A percentile compares a stretch with the other conserved stretches of the same genome.
Evolutionary conservation across 2,113 vertebrate species (phyloP).

Genomic region (Nesoenas mayeri): DNA sequence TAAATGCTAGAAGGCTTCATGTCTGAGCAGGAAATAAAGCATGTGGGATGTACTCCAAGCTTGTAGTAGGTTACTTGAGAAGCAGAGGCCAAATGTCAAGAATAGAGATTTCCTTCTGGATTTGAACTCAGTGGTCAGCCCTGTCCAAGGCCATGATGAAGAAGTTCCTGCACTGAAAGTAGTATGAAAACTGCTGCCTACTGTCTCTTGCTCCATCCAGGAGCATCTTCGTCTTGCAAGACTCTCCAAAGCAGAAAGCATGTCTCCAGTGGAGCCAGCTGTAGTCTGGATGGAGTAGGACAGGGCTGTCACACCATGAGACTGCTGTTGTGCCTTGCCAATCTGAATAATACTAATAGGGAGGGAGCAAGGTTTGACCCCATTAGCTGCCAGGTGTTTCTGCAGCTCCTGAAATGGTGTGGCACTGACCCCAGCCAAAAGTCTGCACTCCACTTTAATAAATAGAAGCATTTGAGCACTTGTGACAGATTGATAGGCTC

Average conservation of each 20-base stretch:
- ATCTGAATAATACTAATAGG: not conserved
- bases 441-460: not conserved
- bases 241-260: not conserved
- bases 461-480: not conserved
- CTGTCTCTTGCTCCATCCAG: not conserved
- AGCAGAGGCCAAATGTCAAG: not conserved
- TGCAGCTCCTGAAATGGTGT: not conserved
- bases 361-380: not conserved
- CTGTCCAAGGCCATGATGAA: not conserved
- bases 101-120: not conserved
- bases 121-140: not conserved
- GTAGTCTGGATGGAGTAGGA: not conserved
- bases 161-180: not conserved
- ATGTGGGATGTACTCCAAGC: not conserved
- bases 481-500: conserved; percentile 15
- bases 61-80: not conserved
- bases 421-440: not conserved
- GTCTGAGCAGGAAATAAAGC: not conserved
- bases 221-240: not conserved
- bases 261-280: not conserved
- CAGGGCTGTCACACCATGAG: not conserved
- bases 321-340: not conserved
- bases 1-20: not conserved
- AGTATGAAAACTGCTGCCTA: not conserved
- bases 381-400: conserved; percentile 26